Evolutionary conservation across 2,888 invertebrate species (phyloP), one percentile per base, ranked within the genome.

Genomic region (Chouioia cunea): DNA sequence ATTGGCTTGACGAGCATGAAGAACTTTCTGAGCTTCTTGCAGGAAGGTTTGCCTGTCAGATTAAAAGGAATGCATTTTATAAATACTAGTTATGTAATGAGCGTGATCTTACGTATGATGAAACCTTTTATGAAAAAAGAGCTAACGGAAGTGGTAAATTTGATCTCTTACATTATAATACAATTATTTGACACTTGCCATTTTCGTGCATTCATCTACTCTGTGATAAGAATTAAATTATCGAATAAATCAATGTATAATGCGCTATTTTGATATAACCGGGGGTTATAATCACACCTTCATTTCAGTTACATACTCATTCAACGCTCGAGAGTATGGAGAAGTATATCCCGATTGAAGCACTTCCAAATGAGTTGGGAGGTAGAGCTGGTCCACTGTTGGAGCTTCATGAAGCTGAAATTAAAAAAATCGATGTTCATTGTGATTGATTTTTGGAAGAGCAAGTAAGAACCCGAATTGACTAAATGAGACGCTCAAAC

Each of bases 61-160:
- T 83, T 93, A 4, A 89, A 90, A 77, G 91, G 88, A 0, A 86
- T 93, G 3, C 92, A 93, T 80, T 91, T 92, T 74, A 81, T 92
- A 59, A 92, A 91, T 79, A 89, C 91, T 0, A 90, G 91, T 0
- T 85, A 88, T 2, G 90, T 92, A 76, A 89, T 93, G 87, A 93
- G 93, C 78, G 90, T 89, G 77, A 79, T 93, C 59, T 80, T 93
- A 86, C 88, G 90, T 72, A 78, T 93, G 68, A 86, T 92, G 82
- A 90, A 87, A 78, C 93, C 93, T 0, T 92, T 93, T 79, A 89
- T 93, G 88, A 91, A 90, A 79, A 92, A 91, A 78, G 88, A 89
- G 52, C 81, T 93, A 0, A 71, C 82, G 68, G 80, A 79, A 10
- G 73, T 86, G 78, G 85, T 83, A 75, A 77, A n/a, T n/a, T n/a